A percentile compares a stretch with the other conserved stretches of the same genome.
Evolutionary conservation across 2,113 vertebrate species (phyloP).

Genomic region (Pithys albifrons): DNA sequence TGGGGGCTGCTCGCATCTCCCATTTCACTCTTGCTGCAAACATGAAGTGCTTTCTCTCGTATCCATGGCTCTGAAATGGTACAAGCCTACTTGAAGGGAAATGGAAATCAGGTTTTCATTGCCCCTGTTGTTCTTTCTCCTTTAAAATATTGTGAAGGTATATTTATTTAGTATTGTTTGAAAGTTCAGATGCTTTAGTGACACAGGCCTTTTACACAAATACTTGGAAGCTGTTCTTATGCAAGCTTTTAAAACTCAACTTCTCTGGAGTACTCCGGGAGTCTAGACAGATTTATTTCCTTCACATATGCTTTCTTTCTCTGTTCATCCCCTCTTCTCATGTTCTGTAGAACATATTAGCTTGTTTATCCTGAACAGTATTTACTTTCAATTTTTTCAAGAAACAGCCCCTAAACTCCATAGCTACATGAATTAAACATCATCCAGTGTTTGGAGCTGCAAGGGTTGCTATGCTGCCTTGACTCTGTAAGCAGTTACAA

Average conservation of each 20-base stretch:
- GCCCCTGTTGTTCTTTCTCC: neutral
- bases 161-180: neutral
- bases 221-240: neutral
- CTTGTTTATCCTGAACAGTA: constrained; percentile 13
- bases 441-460: neutral
- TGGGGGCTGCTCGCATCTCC: neutral
- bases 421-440: neutral
- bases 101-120: neutral
- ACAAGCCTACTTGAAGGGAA: neutral
- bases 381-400: constrained; percentile 23
- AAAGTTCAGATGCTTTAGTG: neutral
- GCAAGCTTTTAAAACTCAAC: constrained; percentile 9
- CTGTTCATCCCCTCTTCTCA: neutral
- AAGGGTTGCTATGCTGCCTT: neutral
- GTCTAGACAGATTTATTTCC: constrained; percentile 56
- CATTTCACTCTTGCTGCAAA: neutral
- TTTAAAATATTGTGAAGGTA: neutral
- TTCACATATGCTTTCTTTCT: constrained; percentile 39
- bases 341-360: constrained; percentile 49
- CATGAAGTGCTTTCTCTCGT: neutral
- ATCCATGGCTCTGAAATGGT: neutral
- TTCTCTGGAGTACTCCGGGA: constrained; percentile 13
- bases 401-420: neutral
- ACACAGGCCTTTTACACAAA: neutral
- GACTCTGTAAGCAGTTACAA: neutral